Base-by-base conservation (phyloP, 2,797 vertebrate genomes). In the Sebastes itinus region DNA sequence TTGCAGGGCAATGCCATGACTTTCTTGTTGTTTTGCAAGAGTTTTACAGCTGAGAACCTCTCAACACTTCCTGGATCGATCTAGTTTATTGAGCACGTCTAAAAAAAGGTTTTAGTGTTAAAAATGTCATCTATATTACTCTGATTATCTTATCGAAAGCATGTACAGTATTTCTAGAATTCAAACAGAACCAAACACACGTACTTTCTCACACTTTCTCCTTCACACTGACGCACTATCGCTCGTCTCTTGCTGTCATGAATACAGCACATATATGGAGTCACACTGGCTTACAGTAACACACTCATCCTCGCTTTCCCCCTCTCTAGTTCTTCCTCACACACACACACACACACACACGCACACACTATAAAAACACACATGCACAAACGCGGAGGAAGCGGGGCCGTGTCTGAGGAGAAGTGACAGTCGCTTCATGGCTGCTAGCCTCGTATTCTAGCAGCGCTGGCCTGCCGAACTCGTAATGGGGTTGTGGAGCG, bases 371-470 rank as follows among this genome's bases (percentile, higher is more conserved):
- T 68, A 56, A 75, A 81, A 75, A 38, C 75, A 84, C 80, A 89
- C 77, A 78, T 59, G 83, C 69, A 87, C 38, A 72, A 54, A 75
- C 3, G 23, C 22, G 59, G 64, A 77, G 35, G 23, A 78, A 68
- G 64, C 70, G 20, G 63, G 79, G 78, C 81, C 78, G 72, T 58
- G 75, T 74, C 74, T 92, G 90, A 94, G 88, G 77, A 83, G 81
- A 93, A 86, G 89, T 91, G 92, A 94, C 93, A 94, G 89, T 82
- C 52, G 58, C 82, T 91, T 92, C 88, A 90, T 90, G 88, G 92
- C 90, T 75, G 72, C 82, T 77, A 85, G 91, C 88, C 60, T 86
- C 60, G 62, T 74, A 83, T 87, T 88, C 72, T n/a, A 12, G 75
- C 83, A 68, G 86, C 18, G 62, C 49, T 70, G 84, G 65, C 83